Evolutionary conservation across 2,113 vertebrate species (phyloP).

Genomic region (Nothobranchius kuhntae): DNA sequence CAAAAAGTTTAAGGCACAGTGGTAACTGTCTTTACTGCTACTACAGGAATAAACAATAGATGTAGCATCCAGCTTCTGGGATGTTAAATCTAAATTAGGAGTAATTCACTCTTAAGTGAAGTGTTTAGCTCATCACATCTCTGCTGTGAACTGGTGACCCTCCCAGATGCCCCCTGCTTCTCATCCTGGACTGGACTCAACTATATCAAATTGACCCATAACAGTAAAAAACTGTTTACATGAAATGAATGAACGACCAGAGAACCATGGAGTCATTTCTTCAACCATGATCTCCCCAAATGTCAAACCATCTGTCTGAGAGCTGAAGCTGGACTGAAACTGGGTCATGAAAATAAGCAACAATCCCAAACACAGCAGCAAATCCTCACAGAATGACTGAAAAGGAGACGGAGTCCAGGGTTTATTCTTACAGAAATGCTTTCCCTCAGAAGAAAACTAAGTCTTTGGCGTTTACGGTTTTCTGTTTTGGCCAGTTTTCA

Average conservation of each 20-base stretch:
- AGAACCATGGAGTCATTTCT: too few relatives aligned
- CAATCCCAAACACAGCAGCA: neutral
- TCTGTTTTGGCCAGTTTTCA: too few relatives aligned
- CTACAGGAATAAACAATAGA: too few relatives aligned
- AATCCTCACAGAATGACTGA: neutral
- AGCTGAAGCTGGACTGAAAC: neutral
- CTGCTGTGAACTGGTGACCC: neutral
- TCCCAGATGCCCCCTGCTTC: neutral
- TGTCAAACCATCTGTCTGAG: neutral
- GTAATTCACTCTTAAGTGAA: too few relatives aligned
- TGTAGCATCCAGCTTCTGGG: too few relatives aligned
- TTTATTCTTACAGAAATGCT: neutral
- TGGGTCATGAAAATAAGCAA: neutral
- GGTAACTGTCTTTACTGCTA: neutral
- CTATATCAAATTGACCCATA: too few relatives aligned
- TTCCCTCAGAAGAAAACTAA: too few relatives aligned
- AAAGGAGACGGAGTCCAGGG: neutral
- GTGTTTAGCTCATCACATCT: neutral
- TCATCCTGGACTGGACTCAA: too few relatives aligned
- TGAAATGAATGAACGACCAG: too few relatives aligned
- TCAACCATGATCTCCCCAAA: neutral
- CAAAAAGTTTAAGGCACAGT: neutral
- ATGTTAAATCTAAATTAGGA: too few relatives aligned
- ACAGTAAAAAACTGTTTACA: too few relatives aligned
- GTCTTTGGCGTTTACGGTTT: too few relatives aligned